Conservation (phyloP, 2,113 vertebrate species). For the Sylvilagus bachmani region DNA sequence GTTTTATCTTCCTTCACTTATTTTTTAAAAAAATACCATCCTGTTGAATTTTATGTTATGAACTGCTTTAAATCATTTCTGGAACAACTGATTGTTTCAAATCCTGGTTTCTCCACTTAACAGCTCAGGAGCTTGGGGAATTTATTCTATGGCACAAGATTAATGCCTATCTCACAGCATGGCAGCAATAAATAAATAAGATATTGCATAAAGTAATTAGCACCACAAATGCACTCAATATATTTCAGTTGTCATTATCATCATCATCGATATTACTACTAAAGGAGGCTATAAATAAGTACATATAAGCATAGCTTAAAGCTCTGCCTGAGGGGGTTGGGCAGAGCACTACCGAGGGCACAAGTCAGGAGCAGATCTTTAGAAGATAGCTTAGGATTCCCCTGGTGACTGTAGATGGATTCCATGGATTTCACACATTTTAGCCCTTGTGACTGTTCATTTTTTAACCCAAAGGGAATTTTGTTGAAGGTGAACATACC, state of each 20-base stretch:
- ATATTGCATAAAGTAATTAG: slow-evolving; percentile 35
- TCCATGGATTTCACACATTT: too few species aligned
- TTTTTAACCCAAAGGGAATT: not conserved
- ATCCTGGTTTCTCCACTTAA: not conserved
- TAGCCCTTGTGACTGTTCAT: too few species aligned
- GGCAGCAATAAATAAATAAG: slow-evolving; percentile 46
- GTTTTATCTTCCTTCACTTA: not conserved
- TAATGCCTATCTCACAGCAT: slow-evolving; percentile 13
- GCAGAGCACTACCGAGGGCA: not conserved
- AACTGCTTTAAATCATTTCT: slow-evolving; percentile 47
- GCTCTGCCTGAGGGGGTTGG: not conserved
- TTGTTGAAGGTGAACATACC: not conserved
- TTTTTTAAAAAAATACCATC: not conserved
- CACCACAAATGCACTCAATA: not conserved
- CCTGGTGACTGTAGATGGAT: not conserved
- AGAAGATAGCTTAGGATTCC: not conserved
- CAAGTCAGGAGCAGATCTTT: not conserved
- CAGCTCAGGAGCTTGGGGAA: not conserved
- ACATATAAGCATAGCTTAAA: not conserved
- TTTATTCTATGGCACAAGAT: not conserved
- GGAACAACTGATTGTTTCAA: not conserved
- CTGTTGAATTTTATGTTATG: slow-evolving; percentile 5
- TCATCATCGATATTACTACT: not conserved
- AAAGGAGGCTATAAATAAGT: slow-evolving; percentile 23
- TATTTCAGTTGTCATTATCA: slow-evolving; percentile 40